phyloP scores from a whole-genome alignment of 2,888 invertebrate genomes.

The Seladonia tumulorum region DNA sequence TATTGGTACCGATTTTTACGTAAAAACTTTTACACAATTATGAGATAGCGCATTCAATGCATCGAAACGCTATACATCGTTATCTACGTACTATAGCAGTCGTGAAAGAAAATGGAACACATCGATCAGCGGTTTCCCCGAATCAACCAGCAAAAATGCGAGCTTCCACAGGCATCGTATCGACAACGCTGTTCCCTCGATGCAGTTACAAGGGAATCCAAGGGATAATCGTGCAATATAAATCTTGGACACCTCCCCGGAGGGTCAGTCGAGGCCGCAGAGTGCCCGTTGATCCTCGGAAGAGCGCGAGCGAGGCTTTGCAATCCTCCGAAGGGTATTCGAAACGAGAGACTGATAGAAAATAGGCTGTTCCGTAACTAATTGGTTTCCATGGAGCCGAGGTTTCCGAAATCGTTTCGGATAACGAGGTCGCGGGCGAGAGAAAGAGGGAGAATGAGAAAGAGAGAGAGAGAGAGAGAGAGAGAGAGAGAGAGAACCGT shows the following conservation, averaged over 20 bases:
- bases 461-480: background rate
- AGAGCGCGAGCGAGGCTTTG: background rate
- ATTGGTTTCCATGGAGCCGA: conserved; percentile 24
- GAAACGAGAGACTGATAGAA: background rate
- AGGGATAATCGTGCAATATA: background rate
- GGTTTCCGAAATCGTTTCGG: conserved; percentile 21
- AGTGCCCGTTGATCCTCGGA: background rate
- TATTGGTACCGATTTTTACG: background rate
- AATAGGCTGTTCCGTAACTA: conserved; percentile 19
- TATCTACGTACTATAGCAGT: background rate
- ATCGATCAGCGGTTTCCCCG: background rate
- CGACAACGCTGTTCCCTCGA: background rate
- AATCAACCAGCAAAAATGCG: background rate
- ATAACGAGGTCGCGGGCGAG: conserved; percentile 30
- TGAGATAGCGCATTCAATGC: background rate
- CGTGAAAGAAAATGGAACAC: background rate
- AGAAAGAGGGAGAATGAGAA: background rate
- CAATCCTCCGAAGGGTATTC: background rate
- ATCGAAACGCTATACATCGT: background rate
- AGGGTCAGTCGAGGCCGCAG: background rate
- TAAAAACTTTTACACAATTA: background rate
- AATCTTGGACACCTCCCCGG: background rate
- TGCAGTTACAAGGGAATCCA: background rate
- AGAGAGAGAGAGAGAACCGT: background rate
- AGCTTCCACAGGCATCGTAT: background rate